These are phyloP conservation scores for Drosophila planitibia DNA, from an alignment of 2,888 invertebrate species.

Conservation along the genomic window DNA sequence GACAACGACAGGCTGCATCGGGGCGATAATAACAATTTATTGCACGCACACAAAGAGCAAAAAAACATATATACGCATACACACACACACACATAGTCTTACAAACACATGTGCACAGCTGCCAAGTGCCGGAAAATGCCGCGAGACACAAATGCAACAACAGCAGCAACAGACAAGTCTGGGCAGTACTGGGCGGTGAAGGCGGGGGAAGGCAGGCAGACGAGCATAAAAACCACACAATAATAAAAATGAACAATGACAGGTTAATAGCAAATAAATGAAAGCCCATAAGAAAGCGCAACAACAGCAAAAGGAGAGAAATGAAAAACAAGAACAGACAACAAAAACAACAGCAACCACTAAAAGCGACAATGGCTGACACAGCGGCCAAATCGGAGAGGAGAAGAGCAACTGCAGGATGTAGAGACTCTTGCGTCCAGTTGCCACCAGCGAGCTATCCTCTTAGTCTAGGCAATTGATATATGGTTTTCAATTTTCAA, in stretches of 20 bases:
- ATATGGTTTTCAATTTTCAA: slow-evolving; percentile 83
- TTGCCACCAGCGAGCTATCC: slow-evolving; percentile 51
- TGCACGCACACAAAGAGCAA: slow-evolving; percentile 63
- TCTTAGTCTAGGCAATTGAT: slow-evolving; percentile 81
- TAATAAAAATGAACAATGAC: slow-evolving; percentile 84
- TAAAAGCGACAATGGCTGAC: slow-evolving; percentile 45
- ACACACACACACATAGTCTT: slow-evolving; percentile 11
- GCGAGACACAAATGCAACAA: slow-evolving; percentile 69
- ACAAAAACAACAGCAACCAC: slow-evolving; percentile 27
- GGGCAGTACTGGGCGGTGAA: slow-evolving; percentile 30
- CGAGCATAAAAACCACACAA: slow-evolving; percentile 72
- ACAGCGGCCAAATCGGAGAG: slow-evolving; percentile 1
- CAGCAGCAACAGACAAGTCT: slow-evolving; percentile 34
- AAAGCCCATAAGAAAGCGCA: slow-evolving; percentile 79
- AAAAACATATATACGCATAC: slow-evolving; percentile 24
- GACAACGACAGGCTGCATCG: slow-evolving; percentile 79
- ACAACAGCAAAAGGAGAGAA: slow-evolving; percentile 24
- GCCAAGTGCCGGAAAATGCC: slow-evolving; percentile 74
- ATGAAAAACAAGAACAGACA: slow-evolving; percentile 28
- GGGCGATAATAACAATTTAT: slow-evolving; percentile 84
- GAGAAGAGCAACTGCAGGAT: background rate
- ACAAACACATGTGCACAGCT: slow-evolving; percentile 52
- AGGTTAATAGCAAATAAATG: slow-evolving; percentile 85
- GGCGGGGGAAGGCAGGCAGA: slow-evolving; percentile 34
- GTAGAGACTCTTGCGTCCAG: slow-evolving; percentile 15